These are phyloP conservation scores for Sphaeridia pumilis DNA, from an alignment of 2,888 invertebrate genomes.

Conservation along the genomic window DNA sequence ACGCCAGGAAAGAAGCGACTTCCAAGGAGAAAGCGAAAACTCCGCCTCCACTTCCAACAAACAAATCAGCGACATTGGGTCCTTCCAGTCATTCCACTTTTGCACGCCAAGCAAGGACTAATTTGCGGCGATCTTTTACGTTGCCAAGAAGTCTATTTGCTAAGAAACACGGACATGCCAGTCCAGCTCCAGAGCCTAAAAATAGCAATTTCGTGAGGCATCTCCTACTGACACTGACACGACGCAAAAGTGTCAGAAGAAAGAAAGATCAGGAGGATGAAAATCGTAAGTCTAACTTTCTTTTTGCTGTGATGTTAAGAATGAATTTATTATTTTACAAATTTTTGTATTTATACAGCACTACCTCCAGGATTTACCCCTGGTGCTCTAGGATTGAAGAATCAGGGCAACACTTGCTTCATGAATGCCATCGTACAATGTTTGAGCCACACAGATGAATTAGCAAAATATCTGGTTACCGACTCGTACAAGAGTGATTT, in stretches of 20 bases:
- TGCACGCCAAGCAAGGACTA: slow-evolving; percentile 21
- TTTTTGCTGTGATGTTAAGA: no score
- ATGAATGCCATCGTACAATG: slow-evolving; percentile 97
- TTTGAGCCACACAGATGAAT: slow-evolving; percentile 85
- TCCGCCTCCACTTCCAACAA: not conserved
- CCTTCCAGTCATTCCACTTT: not conserved
- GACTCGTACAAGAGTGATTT: slow-evolving; percentile 86
- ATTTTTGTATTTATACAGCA: slow-evolving; percentile 12
- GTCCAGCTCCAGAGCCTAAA: slow-evolving; percentile 31
- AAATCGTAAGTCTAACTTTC: no score
- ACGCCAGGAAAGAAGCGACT: no score
- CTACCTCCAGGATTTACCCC: slow-evolving; percentile 33
- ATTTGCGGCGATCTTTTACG: slow-evolving; percentile 35
- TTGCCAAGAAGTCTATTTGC: slow-evolving; percentile 32
- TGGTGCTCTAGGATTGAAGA: slow-evolving; percentile 81
- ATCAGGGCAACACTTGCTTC: slow-evolving; percentile 96
- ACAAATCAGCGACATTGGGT: slow-evolving; percentile 9
- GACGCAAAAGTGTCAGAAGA: slow-evolving; percentile 25
- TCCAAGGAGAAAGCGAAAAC: no score
- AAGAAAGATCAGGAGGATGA: not conserved
- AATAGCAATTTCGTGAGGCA: slow-evolving; percentile 33
- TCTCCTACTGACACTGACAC: slow-evolving; percentile 32
- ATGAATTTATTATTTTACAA: no score
- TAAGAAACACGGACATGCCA: slow-evolving; percentile 31
- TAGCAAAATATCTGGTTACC: slow-evolving; percentile 90